These are phyloP conservation scores for Smittia sp. DNA, from an alignment of 2,888 invertebrate species.

Conservation along the genomic window DNA sequence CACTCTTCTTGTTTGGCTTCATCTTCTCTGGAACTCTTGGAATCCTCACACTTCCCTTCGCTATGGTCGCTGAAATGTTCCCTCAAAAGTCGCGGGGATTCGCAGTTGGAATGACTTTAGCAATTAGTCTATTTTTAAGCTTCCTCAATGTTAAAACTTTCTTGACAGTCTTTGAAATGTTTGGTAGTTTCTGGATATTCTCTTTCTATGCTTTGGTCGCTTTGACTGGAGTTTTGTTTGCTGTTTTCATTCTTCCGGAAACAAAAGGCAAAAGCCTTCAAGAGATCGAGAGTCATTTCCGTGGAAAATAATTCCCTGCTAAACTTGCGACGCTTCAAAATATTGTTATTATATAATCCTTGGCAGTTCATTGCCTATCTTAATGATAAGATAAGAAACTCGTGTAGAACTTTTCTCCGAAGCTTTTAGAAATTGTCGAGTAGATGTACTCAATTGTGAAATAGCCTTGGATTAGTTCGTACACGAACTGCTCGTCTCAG, in stretches of 20 bases:
- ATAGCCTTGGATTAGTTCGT: too few relatives aligned
- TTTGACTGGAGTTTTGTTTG: conserved; percentile 58
- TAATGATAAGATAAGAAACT: too few relatives aligned
- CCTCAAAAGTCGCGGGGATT: conserved; percentile 62
- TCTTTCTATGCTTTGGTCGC: conserved; percentile 61
- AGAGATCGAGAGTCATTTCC: conserved; percentile 61
- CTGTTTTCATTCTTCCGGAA: conserved; percentile 65
- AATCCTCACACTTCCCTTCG: conserved; percentile 68
- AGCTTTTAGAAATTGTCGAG: too few relatives aligned
- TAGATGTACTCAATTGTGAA: too few relatives aligned
- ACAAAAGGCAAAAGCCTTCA: conserved; percentile 66
- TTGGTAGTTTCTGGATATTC: conserved; percentile 63
- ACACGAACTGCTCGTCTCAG: too few relatives aligned
- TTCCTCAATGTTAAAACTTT: conserved; percentile 67
- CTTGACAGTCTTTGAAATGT: conserved; percentile 58
- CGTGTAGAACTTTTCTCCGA: too few relatives aligned
- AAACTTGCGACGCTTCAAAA: not conserved
- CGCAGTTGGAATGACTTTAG: conserved; percentile 66
- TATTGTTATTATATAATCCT: too few relatives aligned
- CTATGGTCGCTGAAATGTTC: conserved; percentile 72
- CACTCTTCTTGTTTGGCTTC: conserved; percentile 57
- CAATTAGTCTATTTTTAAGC: conserved; percentile 62
- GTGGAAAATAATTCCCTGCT: not conserved
- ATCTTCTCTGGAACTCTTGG: conserved; percentile 62
- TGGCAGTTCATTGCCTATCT: too few relatives aligned